Evolutionary conservation across 2,113 vertebrate genomes (phyloP), one percentile per base, ranked within the genome.

Genomic region (Vicugna pacos): DNA sequence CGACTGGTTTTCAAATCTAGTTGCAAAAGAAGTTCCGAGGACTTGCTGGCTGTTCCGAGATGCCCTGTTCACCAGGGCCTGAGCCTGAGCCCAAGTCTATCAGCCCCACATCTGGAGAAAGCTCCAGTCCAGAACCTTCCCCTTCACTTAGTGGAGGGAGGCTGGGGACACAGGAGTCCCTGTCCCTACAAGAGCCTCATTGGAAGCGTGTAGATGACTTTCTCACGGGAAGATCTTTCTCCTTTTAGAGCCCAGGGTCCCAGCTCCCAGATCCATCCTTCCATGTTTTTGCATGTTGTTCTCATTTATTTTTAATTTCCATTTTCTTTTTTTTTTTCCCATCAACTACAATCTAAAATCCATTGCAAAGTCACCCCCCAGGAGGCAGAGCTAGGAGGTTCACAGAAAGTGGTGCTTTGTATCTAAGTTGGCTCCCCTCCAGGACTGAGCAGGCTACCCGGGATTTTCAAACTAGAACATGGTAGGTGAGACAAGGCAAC

Each of bases 201-300:
- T 96, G 62, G 83, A 91, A 96, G 62, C 32, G 72, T 62, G 70
- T 8, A 8, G 11, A 69, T 22, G 62, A 92, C 91, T 98, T 98
- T 98, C 98, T 98, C 98, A 97, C 0, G 89, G 97, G 96, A 98
- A 98, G 89, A 98, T 91, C 3, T 87, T 97, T 70, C 69, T 76
- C 62, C 70, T 81, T 91, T 20, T 3, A 81, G 76, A 60, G 13
- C 64, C 81, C 35, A 93, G 38, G 22, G 5, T 10, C 75, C 56
- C n/a, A 13, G 35, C 28, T 86, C 91, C 67, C 22, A 89, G 70
- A 83, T 64, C 46, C 94, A 79, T 89, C 92, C 4, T 94, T 11
- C 32, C 12, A 8, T 83, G 42, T 70, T 96, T 67, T 22, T 6
- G 30, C 76, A 52, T 91, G 1, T 82, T 97, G 46, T 89, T 96